Conservation (phyloP, 2,113 vertebrate species). For the Mungos mungo region DNA sequence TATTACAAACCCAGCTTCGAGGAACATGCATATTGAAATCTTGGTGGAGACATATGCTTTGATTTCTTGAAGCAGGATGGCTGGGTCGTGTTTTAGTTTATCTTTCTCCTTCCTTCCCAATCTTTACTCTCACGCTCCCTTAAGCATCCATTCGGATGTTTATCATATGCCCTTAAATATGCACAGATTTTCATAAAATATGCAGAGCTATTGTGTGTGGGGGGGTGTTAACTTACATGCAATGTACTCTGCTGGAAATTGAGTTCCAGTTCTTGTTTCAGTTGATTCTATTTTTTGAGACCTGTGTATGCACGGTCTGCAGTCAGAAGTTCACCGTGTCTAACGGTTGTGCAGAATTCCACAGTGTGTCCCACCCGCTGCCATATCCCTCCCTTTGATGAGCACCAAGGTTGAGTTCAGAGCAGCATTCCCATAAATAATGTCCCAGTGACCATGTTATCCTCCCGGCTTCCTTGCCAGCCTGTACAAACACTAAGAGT, state of each 20-base stretch:
- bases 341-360: neutral
- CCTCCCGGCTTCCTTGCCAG: neutral
- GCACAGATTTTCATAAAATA: neutral
- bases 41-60: neutral
- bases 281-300: neutral
- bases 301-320: neutral
- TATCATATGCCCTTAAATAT: neutral
- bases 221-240: neutral
- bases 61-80: neutral
- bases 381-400: neutral
- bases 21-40: neutral
- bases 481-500: neutral
- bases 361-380: neutral
- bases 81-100: neutral
- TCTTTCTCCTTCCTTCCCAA: neutral
- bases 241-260: neutral
- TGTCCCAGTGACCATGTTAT: too few relatives aligned
- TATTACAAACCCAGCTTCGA: neutral
- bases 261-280: neutral
- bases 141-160: neutral
- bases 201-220: neutral
- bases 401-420: neutral
- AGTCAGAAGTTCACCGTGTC: neutral
- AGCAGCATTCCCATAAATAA: neutral
- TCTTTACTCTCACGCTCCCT: neutral